Percentiles rank a stretch among this genome's conserved stretches.
These are phyloP conservation scores for Tauraco hartlaubi DNA, from an alignment of 2,797 vertebrate genomes.

Conservation along the genomic window DNA sequence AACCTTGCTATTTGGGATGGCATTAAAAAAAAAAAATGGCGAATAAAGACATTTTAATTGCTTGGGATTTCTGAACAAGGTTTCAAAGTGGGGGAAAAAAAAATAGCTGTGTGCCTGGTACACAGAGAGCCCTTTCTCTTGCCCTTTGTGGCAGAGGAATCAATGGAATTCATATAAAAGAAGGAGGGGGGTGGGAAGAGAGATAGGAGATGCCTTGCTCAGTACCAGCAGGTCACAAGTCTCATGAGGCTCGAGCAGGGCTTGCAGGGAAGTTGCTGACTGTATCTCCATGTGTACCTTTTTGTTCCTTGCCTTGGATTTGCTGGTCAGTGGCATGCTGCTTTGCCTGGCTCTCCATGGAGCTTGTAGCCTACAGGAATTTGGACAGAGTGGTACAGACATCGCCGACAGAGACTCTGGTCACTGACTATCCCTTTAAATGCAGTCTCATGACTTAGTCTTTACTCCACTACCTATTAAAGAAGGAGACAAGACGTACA, in stretches of 20 bases:
- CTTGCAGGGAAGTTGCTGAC: constrained; percentile 66
- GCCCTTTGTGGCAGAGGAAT: constrained; percentile 66
- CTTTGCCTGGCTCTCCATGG: constrained; percentile 89
- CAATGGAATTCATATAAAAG: constrained; percentile 77
- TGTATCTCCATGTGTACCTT: constrained; percentile 70
- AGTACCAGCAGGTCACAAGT: constrained; percentile 78
- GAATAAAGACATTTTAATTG: constrained; percentile 64
- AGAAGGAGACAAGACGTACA: constrained; percentile 67
- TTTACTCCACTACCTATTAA: constrained; percentile 78
- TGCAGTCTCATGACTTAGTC: constrained; percentile 88
- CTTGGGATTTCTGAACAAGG: constrained; percentile 51
- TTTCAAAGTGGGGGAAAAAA: constrained; percentile 26
- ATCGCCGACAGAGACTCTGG: constrained; percentile 89
- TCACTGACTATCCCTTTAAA: constrained; percentile 86
- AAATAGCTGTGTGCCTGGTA: constrained; percentile 74
- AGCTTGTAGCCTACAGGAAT: constrained; percentile 86
- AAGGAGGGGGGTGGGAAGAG: constrained; percentile 60
- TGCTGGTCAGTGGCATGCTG: constrained; percentile 85
- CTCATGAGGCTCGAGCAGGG: constrained; percentile 59
- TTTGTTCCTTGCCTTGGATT: constrained; percentile 84
- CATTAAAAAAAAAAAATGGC: background rate
- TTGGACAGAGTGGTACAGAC: constrained; percentile 93
- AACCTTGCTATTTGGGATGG: constrained; percentile 23
- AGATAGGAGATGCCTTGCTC: constrained; percentile 73
- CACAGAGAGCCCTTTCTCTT: constrained; percentile 71